Conservation (phyloP, 1,140 invertebrate genomes). For the Asobara japonica region DNA sequence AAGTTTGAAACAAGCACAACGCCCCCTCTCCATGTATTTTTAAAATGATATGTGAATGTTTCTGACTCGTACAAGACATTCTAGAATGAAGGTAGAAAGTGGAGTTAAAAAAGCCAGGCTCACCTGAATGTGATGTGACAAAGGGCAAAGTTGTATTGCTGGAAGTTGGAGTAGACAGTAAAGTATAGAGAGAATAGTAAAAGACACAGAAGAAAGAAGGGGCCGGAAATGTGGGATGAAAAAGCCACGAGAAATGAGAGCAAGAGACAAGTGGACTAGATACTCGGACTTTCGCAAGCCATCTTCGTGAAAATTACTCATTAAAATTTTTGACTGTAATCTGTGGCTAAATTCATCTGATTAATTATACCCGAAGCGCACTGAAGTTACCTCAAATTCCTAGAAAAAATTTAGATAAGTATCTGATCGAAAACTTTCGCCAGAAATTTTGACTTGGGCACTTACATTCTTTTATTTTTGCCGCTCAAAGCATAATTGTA, state of each 20-base stretch:
- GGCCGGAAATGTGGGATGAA: background rate
- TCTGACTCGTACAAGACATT: background rate
- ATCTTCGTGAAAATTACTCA: conserved; percentile 13
- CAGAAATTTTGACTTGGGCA: too few relatives aligned
- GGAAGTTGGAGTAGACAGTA: background rate
- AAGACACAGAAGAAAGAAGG: too few relatives aligned
- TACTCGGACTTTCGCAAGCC: background rate
- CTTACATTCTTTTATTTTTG: too few relatives aligned
- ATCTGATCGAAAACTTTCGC: too few relatives aligned
- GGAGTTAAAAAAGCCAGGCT: background rate
- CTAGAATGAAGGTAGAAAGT: conserved; percentile 16
- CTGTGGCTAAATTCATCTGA: too few relatives aligned
- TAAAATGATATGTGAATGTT: background rate
- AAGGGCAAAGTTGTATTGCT: background rate
- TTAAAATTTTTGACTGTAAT: too few relatives aligned
- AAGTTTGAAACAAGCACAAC: background rate
- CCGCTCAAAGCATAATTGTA: too few relatives aligned
- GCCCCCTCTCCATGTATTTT: background rate
- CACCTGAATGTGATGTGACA: background rate
- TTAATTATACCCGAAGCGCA: too few relatives aligned
- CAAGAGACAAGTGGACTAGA: background rate
- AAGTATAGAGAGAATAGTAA: background rate
- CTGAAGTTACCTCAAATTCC: too few relatives aligned
- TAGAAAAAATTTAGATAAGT: too few relatives aligned
- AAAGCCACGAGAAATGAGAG: background rate